Evolutionary conservation across 2,888 invertebrate genomes (phyloP).

Genomic region (Nomada ruficornis): DNA sequence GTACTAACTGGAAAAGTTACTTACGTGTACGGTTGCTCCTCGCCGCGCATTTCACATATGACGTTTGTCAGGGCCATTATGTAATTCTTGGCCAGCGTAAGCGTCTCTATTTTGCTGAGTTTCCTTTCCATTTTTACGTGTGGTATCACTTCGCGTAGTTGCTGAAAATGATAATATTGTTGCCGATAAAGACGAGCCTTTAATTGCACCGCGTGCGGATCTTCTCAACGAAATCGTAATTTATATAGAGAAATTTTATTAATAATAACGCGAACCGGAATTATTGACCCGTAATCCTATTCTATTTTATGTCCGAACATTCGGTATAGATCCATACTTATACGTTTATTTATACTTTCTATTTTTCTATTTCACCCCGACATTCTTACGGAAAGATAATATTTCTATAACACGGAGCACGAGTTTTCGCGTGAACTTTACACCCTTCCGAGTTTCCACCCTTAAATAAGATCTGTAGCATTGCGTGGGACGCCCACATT

Average conservation of each 20-base stretch:
- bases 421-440: background rate
- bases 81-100: constrained; percentile 92
- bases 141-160: constrained; percentile 91
- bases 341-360: background rate
- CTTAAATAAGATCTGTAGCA: constrained; percentile 1
- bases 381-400: background rate
- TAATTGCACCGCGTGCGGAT: background rate
- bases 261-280: too few species aligned
- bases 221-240: background rate
- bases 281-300: too few species aligned
- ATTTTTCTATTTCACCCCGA: background rate
- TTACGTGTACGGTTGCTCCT: constrained; percentile 89
- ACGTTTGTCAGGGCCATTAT: constrained; percentile 93
- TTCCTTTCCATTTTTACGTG: constrained; percentile 92
- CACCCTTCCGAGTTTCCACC: background rate
- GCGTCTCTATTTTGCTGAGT: constrained; percentile 92
- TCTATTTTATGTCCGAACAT: too few species aligned
- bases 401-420: background rate
- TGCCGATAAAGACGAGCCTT: constrained; percentile 5
- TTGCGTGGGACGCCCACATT: constrained; percentile 7
- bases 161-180: constrained; percentile 84
- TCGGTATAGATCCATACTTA: too few species aligned
- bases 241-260: background rate
- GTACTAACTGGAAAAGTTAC: constrained; percentile 69
- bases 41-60: constrained; percentile 91